A percentile compares a stretch with the other conserved stretches of the same genome.
Evolutionary conservation across 2,888 invertebrate species (phyloP).

Genomic region (Thera obeliscata): DNA sequence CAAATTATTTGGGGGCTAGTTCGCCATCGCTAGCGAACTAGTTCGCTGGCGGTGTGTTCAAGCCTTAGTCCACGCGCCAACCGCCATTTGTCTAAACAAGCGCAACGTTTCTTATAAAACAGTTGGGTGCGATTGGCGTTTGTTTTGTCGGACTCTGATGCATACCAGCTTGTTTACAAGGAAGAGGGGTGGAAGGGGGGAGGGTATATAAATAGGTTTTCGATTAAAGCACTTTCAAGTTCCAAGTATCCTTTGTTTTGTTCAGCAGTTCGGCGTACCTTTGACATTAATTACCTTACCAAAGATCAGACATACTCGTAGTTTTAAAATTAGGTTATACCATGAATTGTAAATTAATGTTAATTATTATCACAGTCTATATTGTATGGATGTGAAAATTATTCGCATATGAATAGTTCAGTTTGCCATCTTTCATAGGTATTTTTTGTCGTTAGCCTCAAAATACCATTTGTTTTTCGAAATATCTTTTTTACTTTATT

Average conservation of each 20-base stretch:
- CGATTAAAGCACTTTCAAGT: slow-evolving; percentile 19
- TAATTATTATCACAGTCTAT: too few relatives aligned
- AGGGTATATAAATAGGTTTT: slow-evolving; percentile 13
- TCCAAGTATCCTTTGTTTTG: slow-evolving; percentile 13
- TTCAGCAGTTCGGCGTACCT: not conserved
- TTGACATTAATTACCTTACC: not conserved
- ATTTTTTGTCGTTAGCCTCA: too few relatives aligned
- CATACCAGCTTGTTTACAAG: slow-evolving; percentile 50
- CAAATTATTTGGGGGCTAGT: too few relatives aligned
- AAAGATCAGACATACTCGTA: not conserved
- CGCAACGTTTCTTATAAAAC: slow-evolving; percentile 59
- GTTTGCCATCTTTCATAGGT: too few relatives aligned
- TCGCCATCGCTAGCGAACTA: too few relatives aligned
- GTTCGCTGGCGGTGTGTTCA: too few relatives aligned
- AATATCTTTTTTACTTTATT: too few relatives aligned
- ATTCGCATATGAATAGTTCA: too few relatives aligned
- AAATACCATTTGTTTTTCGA: too few relatives aligned
- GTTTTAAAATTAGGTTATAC: not conserved
- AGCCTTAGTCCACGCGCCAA: slow-evolving; percentile 43
- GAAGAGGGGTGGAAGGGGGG: not conserved
- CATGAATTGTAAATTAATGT: not conserved
- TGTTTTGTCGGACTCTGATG: slow-evolving; percentile 56
- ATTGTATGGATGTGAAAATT: too few relatives aligned
- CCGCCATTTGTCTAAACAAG: slow-evolving; percentile 60
- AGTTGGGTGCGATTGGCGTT: slow-evolving; percentile 60